Percentiles rank a stretch among this genome's conserved stretches.
These are phyloP conservation scores for Stenopsyche tienmushanensis DNA, from an alignment of 1,140 invertebrate genomes.

Conservation along the genomic window DNA sequence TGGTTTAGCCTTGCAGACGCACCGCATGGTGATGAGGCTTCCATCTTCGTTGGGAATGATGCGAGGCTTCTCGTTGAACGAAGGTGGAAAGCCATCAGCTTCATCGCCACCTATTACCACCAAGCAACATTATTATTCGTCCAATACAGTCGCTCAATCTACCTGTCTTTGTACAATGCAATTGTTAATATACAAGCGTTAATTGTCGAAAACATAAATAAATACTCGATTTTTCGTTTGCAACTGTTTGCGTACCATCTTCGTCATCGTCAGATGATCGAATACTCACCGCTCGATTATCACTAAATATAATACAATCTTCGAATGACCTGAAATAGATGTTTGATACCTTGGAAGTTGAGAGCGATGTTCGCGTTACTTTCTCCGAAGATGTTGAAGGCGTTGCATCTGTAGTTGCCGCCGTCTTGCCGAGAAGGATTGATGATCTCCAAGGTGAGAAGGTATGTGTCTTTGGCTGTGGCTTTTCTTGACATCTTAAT, in stretches of 20 bases:
- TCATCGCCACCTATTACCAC: constrained; percentile 76
- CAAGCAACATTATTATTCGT: not conserved
- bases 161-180: too few relatives aligned
- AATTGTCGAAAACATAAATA: not conserved
- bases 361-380: constrained; percentile 99
- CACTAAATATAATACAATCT: not conserved
- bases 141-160: not conserved
- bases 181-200: constrained; percentile 22
- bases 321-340: too few relatives aligned
- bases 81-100: constrained; percentile 86
- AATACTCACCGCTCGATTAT: constrained; percentile 29
- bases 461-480: constrained; percentile 84
- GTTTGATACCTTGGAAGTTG: constrained; percentile 96
- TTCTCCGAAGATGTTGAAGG: constrained; percentile 96
- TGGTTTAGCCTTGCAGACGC: constrained; percentile 90
- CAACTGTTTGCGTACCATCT: constrained; percentile 38
- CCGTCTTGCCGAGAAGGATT: constrained; percentile 94
- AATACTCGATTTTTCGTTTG: constrained; percentile 10
- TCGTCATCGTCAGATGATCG: not conserved
- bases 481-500: constrained; percentile 86
- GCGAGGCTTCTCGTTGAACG: constrained; percentile 93
- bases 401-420: constrained; percentile 98
- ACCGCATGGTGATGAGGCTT: constrained; percentile 93
- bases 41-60: constrained; percentile 97
- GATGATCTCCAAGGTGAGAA: constrained; percentile 87